Evolutionary conservation across 2,888 invertebrate genomes (phyloP).

Genomic region (Drosophila eohydei): DNA sequence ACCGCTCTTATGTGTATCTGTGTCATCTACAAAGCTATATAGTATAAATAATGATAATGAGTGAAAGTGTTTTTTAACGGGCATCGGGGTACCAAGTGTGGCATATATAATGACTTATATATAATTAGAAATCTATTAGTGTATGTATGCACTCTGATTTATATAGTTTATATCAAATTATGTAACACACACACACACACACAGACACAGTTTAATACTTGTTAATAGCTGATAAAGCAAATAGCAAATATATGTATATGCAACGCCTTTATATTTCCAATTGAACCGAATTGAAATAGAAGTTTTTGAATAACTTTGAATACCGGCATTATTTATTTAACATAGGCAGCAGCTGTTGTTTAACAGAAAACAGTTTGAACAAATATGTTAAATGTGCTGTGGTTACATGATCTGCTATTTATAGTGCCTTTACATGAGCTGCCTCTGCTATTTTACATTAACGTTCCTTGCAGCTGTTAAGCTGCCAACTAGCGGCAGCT

Average conservation of each 20-base stretch:
- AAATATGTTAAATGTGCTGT: background rate
- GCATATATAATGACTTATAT: background rate
- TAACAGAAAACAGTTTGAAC: background rate
- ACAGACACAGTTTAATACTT: conserved; percentile 30
- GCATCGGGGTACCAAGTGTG: conserved; percentile 1
- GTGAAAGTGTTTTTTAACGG: conserved; percentile 19
- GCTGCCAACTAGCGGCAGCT: too few relatives aligned
- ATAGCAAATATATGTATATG: conserved; percentile 38
- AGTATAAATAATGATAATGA: conserved; percentile 29
- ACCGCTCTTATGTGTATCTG: conserved; percentile 32
- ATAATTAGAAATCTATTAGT: conserved; percentile 12
- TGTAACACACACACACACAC: conserved; percentile 35
- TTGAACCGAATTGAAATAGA: conserved; percentile 6
- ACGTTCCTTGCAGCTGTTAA: too few relatives aligned
- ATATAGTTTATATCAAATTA: conserved; percentile 45
- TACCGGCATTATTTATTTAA: background rate
- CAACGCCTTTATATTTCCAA: conserved; percentile 38
- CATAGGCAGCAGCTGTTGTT: background rate
- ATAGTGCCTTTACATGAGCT: too few relatives aligned
- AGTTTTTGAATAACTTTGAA: background rate
- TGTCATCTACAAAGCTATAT: conserved; percentile 25
- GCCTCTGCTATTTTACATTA: too few relatives aligned
- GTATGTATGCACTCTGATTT: conserved; percentile 36
- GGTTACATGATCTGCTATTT: background rate
- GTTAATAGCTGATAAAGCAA: conserved; percentile 51